phyloP scores from a whole-genome alignment of 2,113 vertebrate genomes.

The Scytalopus superciliaris region DNA sequence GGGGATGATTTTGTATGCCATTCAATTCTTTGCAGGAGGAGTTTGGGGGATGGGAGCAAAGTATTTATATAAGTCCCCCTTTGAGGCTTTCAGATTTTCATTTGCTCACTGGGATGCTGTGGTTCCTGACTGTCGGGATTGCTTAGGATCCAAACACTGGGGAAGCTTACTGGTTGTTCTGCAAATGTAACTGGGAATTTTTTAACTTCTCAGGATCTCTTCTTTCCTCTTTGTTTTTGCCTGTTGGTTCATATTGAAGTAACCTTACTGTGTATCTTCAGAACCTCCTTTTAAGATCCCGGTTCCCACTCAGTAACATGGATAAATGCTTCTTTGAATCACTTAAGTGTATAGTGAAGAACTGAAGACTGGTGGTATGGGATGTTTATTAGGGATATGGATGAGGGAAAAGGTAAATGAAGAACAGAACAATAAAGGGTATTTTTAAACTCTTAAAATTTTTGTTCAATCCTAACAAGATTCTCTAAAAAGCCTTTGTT shows the following conservation, averaged over 20 bases:
- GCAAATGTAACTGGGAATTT: neutral
- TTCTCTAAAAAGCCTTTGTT: neutral
- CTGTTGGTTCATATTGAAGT: neutral
- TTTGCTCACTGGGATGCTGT: neutral
- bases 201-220: neutral
- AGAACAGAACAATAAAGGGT: neutral
- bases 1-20: neutral
- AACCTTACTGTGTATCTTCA: neutral
- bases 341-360: neutral
- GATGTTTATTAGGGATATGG: neutral
- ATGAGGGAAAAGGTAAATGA: neutral
- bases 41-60: neutral
- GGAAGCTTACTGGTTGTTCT: neutral
- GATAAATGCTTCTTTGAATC: neutral
- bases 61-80: neutral
- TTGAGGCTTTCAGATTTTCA: neutral
- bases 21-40: neutral
- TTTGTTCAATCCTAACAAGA: neutral
- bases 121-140: neutral
- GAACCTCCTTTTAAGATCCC: neutral
- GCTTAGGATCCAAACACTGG: neutral
- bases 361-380: neutral
- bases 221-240: fast-evolving
- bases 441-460: neutral
- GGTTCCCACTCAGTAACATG: neutral